Evolutionary conservation across 2,888 invertebrate species (phyloP).

Genomic region (Anarsia innoxiella): DNA sequence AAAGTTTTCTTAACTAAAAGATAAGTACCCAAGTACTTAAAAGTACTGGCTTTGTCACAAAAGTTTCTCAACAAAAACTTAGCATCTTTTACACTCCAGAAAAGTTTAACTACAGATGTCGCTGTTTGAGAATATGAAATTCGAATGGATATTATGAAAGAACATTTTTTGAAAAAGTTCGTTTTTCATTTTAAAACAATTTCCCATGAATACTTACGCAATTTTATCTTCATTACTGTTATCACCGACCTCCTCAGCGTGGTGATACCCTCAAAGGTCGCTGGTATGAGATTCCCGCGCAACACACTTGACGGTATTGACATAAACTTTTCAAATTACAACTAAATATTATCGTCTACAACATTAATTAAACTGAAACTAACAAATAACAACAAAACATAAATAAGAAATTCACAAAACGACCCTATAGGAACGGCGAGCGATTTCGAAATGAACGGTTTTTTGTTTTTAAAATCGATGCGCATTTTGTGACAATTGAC

Average conservation of each 20-base stretch:
- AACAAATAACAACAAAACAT: conserved; percentile 3
- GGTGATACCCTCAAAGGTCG: conserved; percentile 45
- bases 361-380: conserved; percentile 6
- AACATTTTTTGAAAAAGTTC: no score
- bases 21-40: no score
- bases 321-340: conserved; percentile 29
- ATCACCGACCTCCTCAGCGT: conserved; percentile 69
- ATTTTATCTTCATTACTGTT: conserved; percentile 72
- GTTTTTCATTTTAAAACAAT: no score
- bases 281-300: conserved; percentile 43
- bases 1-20: no score
- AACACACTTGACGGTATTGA: conserved; percentile 40
- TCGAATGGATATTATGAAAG: no score
- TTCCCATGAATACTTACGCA: conserved; percentile 64
- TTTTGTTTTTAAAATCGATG: conserved; percentile 61
- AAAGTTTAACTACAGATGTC: no score
- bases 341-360: conserved; percentile 5
- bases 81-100: no score
- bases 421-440: conserved; percentile 31
- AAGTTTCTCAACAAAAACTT: no score
- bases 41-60: no score
- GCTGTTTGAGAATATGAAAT: no score
- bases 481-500: conserved; percentile 60
- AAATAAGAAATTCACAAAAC: conserved; percentile 11
- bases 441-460: conserved; percentile 36